Evolutionary conservation across 1,140 invertebrate genomes (phyloP), one percentile per base, ranked within the genome.

Genomic region (Nomia melanderi): DNA sequence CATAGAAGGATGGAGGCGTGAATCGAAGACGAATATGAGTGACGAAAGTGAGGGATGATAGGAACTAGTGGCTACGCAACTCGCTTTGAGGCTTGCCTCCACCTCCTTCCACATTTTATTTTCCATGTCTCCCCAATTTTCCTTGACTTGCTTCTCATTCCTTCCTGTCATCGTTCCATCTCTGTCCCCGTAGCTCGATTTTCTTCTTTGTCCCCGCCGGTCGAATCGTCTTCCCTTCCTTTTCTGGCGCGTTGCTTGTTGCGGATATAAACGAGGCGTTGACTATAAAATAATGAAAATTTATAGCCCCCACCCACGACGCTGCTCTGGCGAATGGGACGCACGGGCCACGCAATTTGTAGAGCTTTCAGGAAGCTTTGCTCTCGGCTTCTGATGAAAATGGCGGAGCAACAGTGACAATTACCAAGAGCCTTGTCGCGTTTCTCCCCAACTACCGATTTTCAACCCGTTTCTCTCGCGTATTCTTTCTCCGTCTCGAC

Each of bases 241-340:
- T 60, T 70, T 69, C 25, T 27, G 63, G 67, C 67, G 14, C 41
- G 14, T 67, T 69, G 82, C 87, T 88, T 88, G 84, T 89, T 88
- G 86, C 75, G 84, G 87, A 87, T 88, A 87, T 82, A 90, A 89
- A 90, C 88, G 89, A 90, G 86, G 74, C 88, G 85, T 83, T 86
- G 88, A 89, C 87, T 90, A 86, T 89, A 86, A 91, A 91, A 91
- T 90, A 91, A 91, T 91, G 89, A 91, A 90, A 91, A 91, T 91
- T 90, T 91, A 90, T 88, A 78, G 84, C 47, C 79, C 74, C 80
- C 74, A 66, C 20, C 81, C 62, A 77, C 77, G 76, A 76, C 78
- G 17, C 12, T 65, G 27, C 82, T 75, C 78, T 71, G 70, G 67
- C 60, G 72, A 81, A 79, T 66, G 77, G 81, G 75, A 82, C 78